These are phyloP conservation scores for Tupaia chinensis DNA, from an alignment of 2,113 vertebrate species.

Conservation along the genomic window DNA sequence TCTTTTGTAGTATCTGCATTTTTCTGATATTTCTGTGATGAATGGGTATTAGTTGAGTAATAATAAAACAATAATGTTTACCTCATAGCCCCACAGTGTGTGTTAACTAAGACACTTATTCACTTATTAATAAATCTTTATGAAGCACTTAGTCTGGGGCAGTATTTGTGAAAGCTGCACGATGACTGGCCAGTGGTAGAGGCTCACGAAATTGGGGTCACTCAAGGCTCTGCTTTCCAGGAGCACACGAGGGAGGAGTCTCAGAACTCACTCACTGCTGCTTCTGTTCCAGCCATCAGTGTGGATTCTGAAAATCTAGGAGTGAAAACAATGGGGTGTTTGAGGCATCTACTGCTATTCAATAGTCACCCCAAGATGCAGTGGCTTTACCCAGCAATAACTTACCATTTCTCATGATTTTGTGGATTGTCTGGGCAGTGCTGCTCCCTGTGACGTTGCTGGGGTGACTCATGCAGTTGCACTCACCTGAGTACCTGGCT, in stretches of 20 bases:
- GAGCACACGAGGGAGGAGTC: neutral
- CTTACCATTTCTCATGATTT: neutral
- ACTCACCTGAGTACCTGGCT: neutral
- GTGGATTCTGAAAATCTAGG: neutral
- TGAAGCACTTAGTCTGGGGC: neutral
- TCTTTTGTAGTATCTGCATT: constrained; percentile 48
- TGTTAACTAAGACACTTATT: constrained; percentile 42
- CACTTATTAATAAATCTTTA: constrained; percentile 28
- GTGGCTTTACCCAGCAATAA: neutral
- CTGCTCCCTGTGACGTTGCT: neutral
- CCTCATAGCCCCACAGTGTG: neutral
- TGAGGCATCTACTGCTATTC: neutral
- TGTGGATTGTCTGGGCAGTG: neutral
- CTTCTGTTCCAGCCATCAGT: neutral
- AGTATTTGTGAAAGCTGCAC: neutral
- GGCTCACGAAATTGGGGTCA: neutral
- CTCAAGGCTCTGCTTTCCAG: neutral
- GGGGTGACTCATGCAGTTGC: neutral
- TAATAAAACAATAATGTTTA: constrained; percentile 10
- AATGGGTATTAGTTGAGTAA: constrained; percentile 11
- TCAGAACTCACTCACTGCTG: neutral
- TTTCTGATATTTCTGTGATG: constrained; percentile 39
- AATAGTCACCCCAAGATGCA: neutral
- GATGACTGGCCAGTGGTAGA: neutral
- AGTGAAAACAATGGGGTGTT: neutral